Conservation (phyloP, 1,140 invertebrate species). For the Potamilus streckersoni region DNA sequence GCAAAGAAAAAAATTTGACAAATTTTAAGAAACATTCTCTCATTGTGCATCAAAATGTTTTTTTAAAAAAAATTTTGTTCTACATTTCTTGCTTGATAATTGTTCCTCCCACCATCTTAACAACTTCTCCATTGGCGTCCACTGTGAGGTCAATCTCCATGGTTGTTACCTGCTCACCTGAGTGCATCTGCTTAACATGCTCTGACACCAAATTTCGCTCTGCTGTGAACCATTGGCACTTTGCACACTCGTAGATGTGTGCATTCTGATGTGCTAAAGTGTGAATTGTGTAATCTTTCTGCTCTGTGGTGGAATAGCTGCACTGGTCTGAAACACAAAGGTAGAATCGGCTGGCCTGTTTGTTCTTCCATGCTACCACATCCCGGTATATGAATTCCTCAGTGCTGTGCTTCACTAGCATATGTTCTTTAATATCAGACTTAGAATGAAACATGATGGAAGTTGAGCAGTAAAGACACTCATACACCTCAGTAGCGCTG, state of each 20-base stretch:
- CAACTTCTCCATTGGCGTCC: conserved; percentile 25
- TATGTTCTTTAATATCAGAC: conserved; percentile 34
- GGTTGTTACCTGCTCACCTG: conserved; percentile 20
- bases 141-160: conserved; percentile 39
- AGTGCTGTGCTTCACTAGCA: conserved; percentile 24
- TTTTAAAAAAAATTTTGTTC: too few relatives aligned
- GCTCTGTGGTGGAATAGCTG: conserved; percentile 26
- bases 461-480: conserved; percentile 38
- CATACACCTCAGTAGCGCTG: conserved; percentile 5
- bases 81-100: conserved; percentile 36
- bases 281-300: conserved; percentile 35
- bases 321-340: conserved; percentile 36
- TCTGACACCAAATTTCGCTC: conserved; percentile 8
- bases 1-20: too few relatives aligned
- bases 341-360: conserved; percentile 30
- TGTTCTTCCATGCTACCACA: conserved; percentile 29
- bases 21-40: too few relatives aligned
- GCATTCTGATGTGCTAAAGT: conserved; percentile 38
- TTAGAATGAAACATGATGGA: conserved; percentile 8
- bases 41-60: too few relatives aligned
- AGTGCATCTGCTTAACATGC: conserved; percentile 31
- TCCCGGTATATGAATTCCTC: conserved; percentile 39
- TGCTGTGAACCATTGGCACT: conserved; percentile 44
- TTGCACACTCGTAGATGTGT: conserved; percentile 39
- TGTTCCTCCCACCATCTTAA: conserved; percentile 35